phyloP scores from a whole-genome alignment of 1,140 invertebrate genomes.

The Dryas iulia region DNA sequence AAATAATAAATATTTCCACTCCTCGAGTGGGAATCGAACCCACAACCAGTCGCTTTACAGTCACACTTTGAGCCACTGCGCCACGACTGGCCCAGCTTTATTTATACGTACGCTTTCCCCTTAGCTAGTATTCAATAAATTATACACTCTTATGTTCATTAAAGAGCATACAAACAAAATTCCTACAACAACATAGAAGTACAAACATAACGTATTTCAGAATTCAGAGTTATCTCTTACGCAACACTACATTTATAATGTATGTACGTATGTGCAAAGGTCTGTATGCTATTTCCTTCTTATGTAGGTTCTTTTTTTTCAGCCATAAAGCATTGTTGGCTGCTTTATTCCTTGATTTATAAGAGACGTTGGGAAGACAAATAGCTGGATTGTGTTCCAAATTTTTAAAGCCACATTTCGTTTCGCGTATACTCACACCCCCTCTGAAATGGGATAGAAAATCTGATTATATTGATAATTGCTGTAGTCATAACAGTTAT shows the following conservation, averaged over 20 bases:
- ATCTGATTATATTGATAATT: conserved; percentile 42
- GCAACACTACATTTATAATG: conserved; percentile 69
- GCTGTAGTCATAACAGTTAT: background rate
- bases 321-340: conserved; percentile 81
- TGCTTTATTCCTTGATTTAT: conserved; percentile 82
- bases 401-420: conserved; percentile 82
- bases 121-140: background rate
- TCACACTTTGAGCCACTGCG: no score
- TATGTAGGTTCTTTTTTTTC: conserved; percentile 79
- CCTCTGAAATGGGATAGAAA: conserved; percentile 54
- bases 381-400: conserved; percentile 82
- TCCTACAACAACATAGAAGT: conserved; percentile 16
- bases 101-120: no score
- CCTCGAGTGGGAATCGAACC: no score
- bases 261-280: conserved; percentile 64
- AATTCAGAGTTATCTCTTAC: conserved; percentile 50
- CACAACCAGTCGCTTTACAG: no score
- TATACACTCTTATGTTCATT: background rate
- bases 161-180: conserved; percentile 4
- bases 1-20: no score
- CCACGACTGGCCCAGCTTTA: no score
- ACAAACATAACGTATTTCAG: conserved; percentile 15
- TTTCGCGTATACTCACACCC: conserved; percentile 69
- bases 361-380: conserved; percentile 81
- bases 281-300: conserved; percentile 76